A percentile compares a stretch with the other conserved stretches of the same genome.
Evolutionary conservation across 2,888 invertebrate genomes (phyloP).

Genomic region (Aphidius colemani): DNA sequence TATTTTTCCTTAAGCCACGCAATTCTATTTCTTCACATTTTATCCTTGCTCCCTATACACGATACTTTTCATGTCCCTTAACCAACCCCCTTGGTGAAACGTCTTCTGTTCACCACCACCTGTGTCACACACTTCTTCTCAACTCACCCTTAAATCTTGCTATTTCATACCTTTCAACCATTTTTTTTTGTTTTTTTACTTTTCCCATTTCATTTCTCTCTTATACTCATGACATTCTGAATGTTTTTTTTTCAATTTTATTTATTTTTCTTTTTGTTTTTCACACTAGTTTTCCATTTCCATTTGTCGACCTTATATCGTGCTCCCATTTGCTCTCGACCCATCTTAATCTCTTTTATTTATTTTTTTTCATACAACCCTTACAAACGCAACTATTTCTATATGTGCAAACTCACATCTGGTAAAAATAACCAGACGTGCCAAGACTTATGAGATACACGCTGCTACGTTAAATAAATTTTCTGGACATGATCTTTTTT

Average conservation of each 20-base stretch:
- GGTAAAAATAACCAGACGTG: slow-evolving; percentile 47
- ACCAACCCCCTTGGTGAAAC: slow-evolving; percentile 24
- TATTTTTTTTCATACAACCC: slow-evolving; percentile 1
- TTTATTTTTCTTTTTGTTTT: not conserved
- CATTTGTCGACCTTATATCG: not conserved
- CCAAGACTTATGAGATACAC: slow-evolving; percentile 41
- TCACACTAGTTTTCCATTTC: slow-evolving; percentile 3
- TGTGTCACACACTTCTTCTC: slow-evolving; percentile 27
- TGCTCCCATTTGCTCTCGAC: not conserved
- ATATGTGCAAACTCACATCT: slow-evolving; percentile 3
- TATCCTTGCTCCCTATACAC: slow-evolving; percentile 13
- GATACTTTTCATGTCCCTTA: slow-evolving; percentile 34
- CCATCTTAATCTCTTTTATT: slow-evolving; percentile 6
- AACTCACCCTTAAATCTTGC: not conserved
- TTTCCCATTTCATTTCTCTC: slow-evolving; percentile 15
- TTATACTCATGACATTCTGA: slow-evolving; percentile 10
- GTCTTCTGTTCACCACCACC: slow-evolving; percentile 30
- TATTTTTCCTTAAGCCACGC: slow-evolving; percentile 18
- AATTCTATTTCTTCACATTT: slow-evolving; percentile 34
- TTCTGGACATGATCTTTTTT: slow-evolving; percentile 43
- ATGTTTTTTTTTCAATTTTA: not conserved
- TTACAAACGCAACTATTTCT: slow-evolving; percentile 6
- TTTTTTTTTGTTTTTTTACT: not conserved
- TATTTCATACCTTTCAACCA: no score
- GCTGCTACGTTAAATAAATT: slow-evolving; percentile 46